A percentile compares a stretch with the other conserved stretches of the same genome.
Evolutionary conservation across 92 coral and sea anemone species (phyloP).

Genomic region (Paramuricea clavata): DNA sequence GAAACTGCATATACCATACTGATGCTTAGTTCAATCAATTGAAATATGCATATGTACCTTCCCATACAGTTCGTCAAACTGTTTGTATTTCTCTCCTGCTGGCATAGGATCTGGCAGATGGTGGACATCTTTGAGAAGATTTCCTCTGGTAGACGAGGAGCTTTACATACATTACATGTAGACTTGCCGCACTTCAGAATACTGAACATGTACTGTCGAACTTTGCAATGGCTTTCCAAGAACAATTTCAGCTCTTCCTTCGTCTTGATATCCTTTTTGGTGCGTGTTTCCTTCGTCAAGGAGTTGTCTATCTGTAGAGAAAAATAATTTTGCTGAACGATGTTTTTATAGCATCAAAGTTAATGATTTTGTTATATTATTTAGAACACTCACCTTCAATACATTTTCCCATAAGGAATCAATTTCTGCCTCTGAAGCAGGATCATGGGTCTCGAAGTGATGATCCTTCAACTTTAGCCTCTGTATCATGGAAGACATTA

Average conservation of each 20-base stretch:
- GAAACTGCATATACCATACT: too few relatives aligned
- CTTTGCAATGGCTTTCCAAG: too few relatives aligned
- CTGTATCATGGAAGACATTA: slow-evolving; percentile 33
- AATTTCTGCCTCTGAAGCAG: slow-evolving; percentile 53
- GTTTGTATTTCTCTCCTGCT: too few relatives aligned
- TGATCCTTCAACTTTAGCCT: slow-evolving; percentile 38
- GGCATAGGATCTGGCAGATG: slow-evolving; percentile 54
- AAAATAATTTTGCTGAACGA: background rate
- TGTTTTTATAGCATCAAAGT: background rate
- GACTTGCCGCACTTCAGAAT: slow-evolving; percentile 52
- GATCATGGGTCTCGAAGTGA: slow-evolving; percentile 37
- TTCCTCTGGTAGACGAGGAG: slow-evolving; percentile 52
- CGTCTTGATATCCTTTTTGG: slow-evolving; percentile 40
- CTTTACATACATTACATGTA: slow-evolving; percentile 40
- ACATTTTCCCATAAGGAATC: slow-evolving; percentile 36
- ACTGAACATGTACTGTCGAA: slow-evolving; percentile 58
- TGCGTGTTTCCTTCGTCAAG: slow-evolving; percentile 38
- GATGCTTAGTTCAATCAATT: too few relatives aligned
- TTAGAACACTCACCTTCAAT: too few relatives aligned
- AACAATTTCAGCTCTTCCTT: slow-evolving; percentile 21
- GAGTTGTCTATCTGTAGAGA: slow-evolving; percentile 34
- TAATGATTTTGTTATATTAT: too few relatives aligned
- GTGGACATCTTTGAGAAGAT: slow-evolving; percentile 54
- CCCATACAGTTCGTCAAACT: too few relatives aligned
- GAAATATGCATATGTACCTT: too few relatives aligned